phyloP scores from a whole-genome alignment of 2,113 vertebrate species.

The Progne subis region DNA sequence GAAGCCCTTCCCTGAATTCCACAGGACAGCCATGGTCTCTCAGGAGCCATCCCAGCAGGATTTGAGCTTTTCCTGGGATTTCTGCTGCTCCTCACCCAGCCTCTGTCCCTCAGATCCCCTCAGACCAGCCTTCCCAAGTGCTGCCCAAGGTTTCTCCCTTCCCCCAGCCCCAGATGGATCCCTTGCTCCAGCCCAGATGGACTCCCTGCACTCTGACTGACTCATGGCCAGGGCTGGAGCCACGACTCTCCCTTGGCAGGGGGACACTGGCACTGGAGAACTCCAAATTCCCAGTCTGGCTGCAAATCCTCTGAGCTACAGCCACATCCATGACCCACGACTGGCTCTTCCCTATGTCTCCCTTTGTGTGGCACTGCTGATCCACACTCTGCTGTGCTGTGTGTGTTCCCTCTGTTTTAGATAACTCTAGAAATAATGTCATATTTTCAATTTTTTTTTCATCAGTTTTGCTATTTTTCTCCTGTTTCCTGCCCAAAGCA shows the following conservation, averaged over 20 bases:
- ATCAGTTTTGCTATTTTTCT: not conserved
- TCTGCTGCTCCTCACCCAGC: not conserved
- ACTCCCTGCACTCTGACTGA: not conserved
- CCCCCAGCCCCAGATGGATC: not conserved
- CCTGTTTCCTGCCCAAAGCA: not conserved
- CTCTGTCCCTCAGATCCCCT: not conserved
- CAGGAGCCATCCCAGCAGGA: rapidly evolving
- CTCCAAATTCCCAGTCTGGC: not conserved
- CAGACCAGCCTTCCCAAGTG: rapidly evolving
- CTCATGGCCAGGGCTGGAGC: not conserved
- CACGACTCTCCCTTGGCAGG: not conserved
- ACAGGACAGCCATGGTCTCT: rapidly evolving
- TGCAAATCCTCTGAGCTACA: not conserved
- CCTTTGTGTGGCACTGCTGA: not conserved
- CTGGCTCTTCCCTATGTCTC: not conserved
- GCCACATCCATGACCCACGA: not conserved
- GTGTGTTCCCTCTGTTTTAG: not conserved
- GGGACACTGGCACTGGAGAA: not conserved
- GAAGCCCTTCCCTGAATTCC: not conserved
- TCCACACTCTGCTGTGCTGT: rapidly evolving
- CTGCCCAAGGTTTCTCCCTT: not conserved
- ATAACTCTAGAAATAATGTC: not conserved
- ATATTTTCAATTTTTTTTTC: not conserved
- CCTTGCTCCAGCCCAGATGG: not conserved
- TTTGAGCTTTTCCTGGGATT: not conserved